Evolutionary conservation across 1,140 invertebrate genomes (phyloP).

Genomic region (Chlorops oryzae): DNA sequence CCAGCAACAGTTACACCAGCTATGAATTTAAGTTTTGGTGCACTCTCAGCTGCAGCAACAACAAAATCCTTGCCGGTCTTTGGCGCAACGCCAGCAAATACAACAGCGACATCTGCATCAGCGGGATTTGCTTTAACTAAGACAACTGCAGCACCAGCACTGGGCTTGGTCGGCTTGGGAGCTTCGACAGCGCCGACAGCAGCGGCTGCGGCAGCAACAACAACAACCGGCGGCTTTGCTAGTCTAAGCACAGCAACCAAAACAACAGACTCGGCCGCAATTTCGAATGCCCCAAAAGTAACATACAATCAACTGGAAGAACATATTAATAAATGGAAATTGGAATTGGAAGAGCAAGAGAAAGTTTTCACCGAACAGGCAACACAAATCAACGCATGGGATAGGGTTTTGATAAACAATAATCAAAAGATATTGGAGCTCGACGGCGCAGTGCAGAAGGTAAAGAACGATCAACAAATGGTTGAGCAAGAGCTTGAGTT

Average conservation of each 20-base stretch:
- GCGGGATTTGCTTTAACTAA: constrained; percentile 21
- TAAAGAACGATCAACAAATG: constrained; percentile 83
- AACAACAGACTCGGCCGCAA: constrained; percentile 9
- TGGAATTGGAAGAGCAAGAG: constrained; percentile 90
- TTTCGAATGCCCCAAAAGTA: constrained; percentile 41
- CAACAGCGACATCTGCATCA: constrained; percentile 23
- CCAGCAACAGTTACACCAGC: constrained; percentile 18
- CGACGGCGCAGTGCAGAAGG: constrained; percentile 76
- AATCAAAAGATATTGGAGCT: constrained; percentile 86
- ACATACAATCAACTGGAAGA: constrained; percentile 88
- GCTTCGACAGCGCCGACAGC: not conserved
- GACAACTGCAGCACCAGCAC: constrained; percentile 16
- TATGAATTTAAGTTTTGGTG: constrained; percentile 20
- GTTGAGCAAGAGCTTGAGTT: constrained; percentile 93
- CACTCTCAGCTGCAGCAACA: constrained; percentile 23
- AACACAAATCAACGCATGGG: constrained; percentile 91
- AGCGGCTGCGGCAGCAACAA: not conserved
- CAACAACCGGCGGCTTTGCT: not conserved
- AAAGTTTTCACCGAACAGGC: constrained; percentile 90
- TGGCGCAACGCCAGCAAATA: constrained; percentile 19
- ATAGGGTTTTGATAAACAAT: constrained; percentile 81
- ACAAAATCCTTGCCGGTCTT: constrained; percentile 16
- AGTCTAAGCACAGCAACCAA: constrained; percentile 11
- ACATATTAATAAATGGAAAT: constrained; percentile 90
- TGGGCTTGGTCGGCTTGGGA: not conserved